A percentile compares a stretch with the other conserved stretches of the same genome.
Conservation (phyloP, 2,797 vertebrate genomes). For the Eulemur albifrons region DNA sequence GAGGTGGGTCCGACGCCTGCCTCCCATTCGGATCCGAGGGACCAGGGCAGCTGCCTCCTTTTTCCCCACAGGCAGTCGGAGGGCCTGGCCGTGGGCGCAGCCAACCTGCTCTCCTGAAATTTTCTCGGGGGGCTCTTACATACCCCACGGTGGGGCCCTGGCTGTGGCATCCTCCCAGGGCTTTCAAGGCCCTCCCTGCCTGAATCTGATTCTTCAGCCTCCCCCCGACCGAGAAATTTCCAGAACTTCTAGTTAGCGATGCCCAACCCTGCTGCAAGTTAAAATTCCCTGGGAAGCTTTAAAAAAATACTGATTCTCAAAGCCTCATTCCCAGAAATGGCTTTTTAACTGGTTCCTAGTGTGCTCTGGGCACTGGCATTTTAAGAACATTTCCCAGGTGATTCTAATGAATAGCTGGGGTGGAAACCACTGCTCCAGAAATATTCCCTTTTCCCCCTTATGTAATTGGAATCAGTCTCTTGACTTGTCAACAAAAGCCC, state of each 20-base stretch:
- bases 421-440: neutral
- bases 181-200: neutral
- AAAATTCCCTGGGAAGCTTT: neutral
- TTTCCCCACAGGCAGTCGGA: accelerated
- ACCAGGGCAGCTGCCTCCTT: accelerated
- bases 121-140: no score
- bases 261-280: neutral
- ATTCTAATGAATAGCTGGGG: neutral
- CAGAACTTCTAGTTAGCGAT: neutral
- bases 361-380: neutral
- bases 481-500: neutral
- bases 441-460: neutral
- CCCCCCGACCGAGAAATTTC: neutral
- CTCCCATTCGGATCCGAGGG: neutral
- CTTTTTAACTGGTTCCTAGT: accelerated
- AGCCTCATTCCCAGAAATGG: no score
- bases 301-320: neutral
- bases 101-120: accelerated
- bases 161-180: accelerated
- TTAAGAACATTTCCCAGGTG: neutral
- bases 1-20: accelerated
- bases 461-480: neutral
- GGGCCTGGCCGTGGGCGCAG: accelerated
- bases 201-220: neutral
- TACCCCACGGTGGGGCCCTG: accelerated